These are phyloP conservation scores for Forbesichthys agassizii DNA, from an alignment of 2,113 vertebrate genomes.

Conservation along the genomic window DNA sequence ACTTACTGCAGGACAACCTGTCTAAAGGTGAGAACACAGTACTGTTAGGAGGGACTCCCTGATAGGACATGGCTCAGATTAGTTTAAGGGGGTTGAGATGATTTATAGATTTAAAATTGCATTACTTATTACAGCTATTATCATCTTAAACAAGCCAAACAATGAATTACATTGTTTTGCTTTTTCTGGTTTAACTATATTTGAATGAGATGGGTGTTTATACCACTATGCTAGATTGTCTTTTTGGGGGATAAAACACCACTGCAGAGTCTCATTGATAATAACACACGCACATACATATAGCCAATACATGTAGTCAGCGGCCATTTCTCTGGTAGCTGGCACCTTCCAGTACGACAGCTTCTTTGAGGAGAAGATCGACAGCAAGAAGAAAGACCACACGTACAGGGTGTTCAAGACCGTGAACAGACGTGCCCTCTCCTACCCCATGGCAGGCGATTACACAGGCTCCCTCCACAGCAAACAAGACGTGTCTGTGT, in stretches of 20 bases:
- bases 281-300: neutral
- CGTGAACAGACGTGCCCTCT: constrained; percentile 82
- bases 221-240: neutral
- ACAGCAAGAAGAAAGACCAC: constrained; percentile 87
- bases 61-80: too few relatives aligned
- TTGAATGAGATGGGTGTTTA: neutral
- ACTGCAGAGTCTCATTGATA: neutral
- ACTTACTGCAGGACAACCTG: constrained; percentile 89
- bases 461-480: constrained; percentile 79
- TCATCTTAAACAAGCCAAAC: too few relatives aligned
- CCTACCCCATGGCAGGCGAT: constrained; percentile 92
- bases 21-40: constrained; percentile 66
- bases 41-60: too few relatives aligned
- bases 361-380: constrained; percentile 92
- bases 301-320: neutral
- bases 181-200: too few relatives aligned
- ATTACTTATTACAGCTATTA: too few relatives aligned
- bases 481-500: constrained; percentile 83
- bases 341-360: constrained; percentile 88
- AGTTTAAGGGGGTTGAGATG: too few relatives aligned
- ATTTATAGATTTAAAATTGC: too few relatives aligned
- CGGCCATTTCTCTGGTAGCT: constrained; percentile 62
- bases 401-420: constrained; percentile 95
- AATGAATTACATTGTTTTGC: too few relatives aligned
- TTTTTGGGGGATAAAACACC: neutral